These are phyloP conservation scores for Cebus imitator DNA, from an alignment of 2,113 vertebrate genomes.

Conservation along the genomic window DNA sequence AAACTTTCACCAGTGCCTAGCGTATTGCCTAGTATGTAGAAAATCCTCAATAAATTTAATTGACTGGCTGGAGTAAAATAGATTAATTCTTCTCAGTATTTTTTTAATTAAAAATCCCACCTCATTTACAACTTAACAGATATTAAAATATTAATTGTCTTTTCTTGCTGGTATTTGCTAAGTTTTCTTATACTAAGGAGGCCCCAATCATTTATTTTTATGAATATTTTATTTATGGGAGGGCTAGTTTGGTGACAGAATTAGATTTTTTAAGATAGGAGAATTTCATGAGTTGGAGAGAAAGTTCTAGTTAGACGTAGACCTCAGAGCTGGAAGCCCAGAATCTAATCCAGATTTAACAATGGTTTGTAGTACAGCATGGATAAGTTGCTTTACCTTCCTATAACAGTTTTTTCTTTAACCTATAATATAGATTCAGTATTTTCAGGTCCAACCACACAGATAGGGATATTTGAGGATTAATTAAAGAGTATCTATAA, in stretches of 20 bases:
- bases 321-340: not conserved
- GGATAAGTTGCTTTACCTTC: not conserved
- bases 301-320: not conserved
- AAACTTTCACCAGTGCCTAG: fast-evolving
- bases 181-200: not conserved
- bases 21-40: not conserved
- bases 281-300: not conserved
- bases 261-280: not conserved
- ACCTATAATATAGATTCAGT: constrained; percentile 54
- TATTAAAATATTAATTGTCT: constrained; percentile 1
- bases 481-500: constrained; percentile 34
- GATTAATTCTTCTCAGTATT: not conserved
- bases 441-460: not conserved
- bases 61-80: not conserved
- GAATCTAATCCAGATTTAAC: not conserved
- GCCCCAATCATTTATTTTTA: not conserved
- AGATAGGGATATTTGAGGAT: not conserved
- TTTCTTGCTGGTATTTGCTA: not conserved
- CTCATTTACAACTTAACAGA: not conserved
- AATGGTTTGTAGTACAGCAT: not conserved
- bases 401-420: not conserved
- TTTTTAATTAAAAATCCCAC: not conserved
- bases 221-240: not conserved
- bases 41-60: not conserved
- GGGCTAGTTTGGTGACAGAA: not conserved